Evolutionary conservation across 2,797 vertebrate genomes (phyloP).

Genomic region (Clangula hyemalis): DNA sequence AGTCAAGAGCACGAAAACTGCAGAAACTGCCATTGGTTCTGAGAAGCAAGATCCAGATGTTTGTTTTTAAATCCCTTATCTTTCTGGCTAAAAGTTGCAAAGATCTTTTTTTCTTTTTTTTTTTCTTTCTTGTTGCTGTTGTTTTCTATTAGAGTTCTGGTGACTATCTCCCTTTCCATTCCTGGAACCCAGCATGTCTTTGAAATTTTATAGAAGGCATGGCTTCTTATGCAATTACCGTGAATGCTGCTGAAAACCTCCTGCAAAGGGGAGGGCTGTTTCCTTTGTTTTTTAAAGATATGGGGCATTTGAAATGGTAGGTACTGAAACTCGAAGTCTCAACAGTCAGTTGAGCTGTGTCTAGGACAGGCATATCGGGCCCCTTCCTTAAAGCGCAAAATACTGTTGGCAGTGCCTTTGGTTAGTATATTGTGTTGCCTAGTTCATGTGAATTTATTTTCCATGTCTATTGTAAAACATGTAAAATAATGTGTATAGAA

Average conservation of each 20-base stretch:
- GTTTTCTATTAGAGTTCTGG: not conserved
- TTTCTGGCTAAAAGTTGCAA: conserved; percentile 2
- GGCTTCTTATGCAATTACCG: conserved; percentile 73
- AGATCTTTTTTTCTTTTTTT: not conserved
- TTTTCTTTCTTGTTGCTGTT: not conserved
- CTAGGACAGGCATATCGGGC: not conserved
- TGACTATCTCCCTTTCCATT: not conserved
- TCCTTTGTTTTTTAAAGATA: conserved; percentile 47
- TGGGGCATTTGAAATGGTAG: conserved; percentile 3
- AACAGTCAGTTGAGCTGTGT: not conserved
- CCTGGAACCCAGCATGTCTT: conserved; percentile 69
- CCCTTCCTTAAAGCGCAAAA: conserved; percentile 45
- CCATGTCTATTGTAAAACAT: conserved; percentile 63
- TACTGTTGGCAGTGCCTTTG: conserved; percentile 80
- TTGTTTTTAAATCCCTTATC: not conserved
- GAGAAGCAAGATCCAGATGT: not conserved
- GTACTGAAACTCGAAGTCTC: conserved; percentile 5
- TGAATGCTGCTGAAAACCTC: conserved; percentile 79
- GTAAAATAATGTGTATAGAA: conserved; percentile 69
- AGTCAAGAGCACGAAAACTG: not conserved
- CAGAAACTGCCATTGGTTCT: conserved; percentile 11
- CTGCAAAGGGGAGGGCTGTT: conserved; percentile 34
- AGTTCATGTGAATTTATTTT: conserved; percentile 42
- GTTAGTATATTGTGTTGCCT: conserved; percentile 49
- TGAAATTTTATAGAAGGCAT: conserved; percentile 68